phyloP scores from a whole-genome alignment of 1,140 invertebrate genomes.

The Heliconius eleuchia region DNA sequence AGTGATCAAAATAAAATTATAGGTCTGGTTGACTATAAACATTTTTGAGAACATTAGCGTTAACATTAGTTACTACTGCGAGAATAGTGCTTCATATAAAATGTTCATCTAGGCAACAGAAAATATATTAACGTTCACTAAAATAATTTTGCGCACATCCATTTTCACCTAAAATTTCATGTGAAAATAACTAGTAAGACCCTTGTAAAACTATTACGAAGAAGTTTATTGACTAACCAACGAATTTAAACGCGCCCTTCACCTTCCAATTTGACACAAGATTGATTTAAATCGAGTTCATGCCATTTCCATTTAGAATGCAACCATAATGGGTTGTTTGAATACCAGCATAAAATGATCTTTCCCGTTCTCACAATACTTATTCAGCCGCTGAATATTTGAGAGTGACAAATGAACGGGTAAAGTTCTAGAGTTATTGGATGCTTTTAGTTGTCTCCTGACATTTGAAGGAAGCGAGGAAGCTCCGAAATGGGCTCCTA shows the following conservation, averaged over 20 bases:
- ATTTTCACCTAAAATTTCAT: too few species aligned
- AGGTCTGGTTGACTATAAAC: too few species aligned
- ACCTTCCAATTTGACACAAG: constrained; percentile 67
- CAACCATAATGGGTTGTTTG: constrained; percentile 61
- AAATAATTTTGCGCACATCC: too few species aligned
- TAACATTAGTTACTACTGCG: too few species aligned
- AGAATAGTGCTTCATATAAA: too few species aligned
- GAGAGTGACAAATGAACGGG: constrained; percentile 43
- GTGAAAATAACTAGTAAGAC: neutral
- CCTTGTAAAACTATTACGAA: constrained; percentile 22
- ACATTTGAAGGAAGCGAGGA: constrained; percentile 69
- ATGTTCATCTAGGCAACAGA: too few species aligned
- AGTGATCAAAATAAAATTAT: too few species aligned
- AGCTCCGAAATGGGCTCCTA: constrained; percentile 69
- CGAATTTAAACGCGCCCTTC: constrained; percentile 45
- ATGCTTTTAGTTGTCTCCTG: constrained; percentile 67
- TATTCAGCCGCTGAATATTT: constrained; percentile 40
- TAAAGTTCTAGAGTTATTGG: constrained; percentile 57
- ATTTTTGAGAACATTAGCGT: too few species aligned
- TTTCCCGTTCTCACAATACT: constrained; percentile 34
- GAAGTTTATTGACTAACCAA: constrained; percentile 34
- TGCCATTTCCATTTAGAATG: constrained; percentile 63
- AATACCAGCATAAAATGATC: constrained; percentile 55
- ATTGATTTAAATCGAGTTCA: constrained; percentile 72
- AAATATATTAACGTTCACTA: too few species aligned